Base-by-base conservation (phyloP, 2,888 invertebrate species). In the Mythimna lalbum region DNA sequence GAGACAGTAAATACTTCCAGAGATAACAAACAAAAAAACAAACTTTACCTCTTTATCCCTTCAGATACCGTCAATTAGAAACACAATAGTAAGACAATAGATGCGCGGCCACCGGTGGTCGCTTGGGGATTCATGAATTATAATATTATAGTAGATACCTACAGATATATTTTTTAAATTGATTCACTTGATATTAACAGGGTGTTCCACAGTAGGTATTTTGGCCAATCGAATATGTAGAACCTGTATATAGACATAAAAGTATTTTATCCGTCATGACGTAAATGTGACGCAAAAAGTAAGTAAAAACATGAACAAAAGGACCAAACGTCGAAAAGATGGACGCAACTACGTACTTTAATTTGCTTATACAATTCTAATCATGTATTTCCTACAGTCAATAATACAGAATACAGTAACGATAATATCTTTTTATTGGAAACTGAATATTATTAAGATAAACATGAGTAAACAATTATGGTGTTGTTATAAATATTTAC, bases 401-500 rank as follows among this genome's bases (percentile, higher is more conserved):
- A 39, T 69, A 74, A 17, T 62, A 77, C 27, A 36, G 60, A 52
- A 50, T 63, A 65, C 47, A 7, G 53, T 56, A 59, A 80, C 67
- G 63, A 61, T 63, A 71, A 81, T 65, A 66, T 49, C 19, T 80
- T 81, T 80, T 80, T 80, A 71, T 67, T 36, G 31, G 31, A 55
- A 53, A 52, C 47, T 80, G 55, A 65, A 80, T 69, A 59, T 55
- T 47, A 36, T 69, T 73, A 55, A 64, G 73, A 73, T 81, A 68
- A 68, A 74, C 69, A 64, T 60, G 67, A 67, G 76, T 39, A 63
- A 21, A 63, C 74, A 14, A 60, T 50, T 63, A 74, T 56, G 81
- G 80, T 47, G 59, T 66, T 47, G 60, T 39, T 65, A 81, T 81
- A 81, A 81, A 81, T 78, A 81, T 81, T 81, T 72, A 81, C 64